phyloP scores from a whole-genome alignment of 2,797 vertebrate genomes.

The Taeniopygia guttata region DNA sequence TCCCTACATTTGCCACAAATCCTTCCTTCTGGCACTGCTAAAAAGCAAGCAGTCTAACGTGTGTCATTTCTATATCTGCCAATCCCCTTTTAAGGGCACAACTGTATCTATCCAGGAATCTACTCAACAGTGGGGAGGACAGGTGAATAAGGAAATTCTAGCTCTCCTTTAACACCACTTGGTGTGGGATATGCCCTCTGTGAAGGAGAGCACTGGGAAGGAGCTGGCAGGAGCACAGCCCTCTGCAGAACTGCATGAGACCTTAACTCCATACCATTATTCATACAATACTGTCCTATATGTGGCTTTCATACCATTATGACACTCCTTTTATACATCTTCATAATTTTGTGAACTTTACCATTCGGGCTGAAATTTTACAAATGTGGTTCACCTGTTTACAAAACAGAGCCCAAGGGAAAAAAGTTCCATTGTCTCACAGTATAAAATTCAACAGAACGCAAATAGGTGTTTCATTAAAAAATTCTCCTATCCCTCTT shows the following conservation, averaged over 20 bases:
- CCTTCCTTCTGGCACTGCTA: neutral
- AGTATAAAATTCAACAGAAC: neutral
- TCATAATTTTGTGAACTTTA: neutral
- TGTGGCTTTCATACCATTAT: neutral
- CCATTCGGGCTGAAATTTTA: neutral
- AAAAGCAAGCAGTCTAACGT: neutral
- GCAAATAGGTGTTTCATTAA: conserved; percentile 55
- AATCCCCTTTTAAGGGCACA: neutral
- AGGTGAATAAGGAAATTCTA: neutral
- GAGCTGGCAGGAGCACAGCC: neutral
- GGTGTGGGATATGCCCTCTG: neutral
- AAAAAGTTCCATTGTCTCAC: neutral
- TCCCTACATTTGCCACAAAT: neutral
- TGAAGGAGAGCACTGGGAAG: neutral
- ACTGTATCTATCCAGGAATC: neutral
- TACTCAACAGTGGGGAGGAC: neutral
- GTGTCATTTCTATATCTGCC: neutral
- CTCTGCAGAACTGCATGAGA: neutral
- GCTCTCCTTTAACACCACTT: neutral
- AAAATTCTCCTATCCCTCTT: neutral
- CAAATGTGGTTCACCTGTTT: neutral
- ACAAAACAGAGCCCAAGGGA: neutral
- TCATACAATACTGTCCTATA: neutral
- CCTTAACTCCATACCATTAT: neutral
- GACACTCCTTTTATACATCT: neutral